Conservation (phyloP, 2,113 vertebrate species). For the Cheilinus undulatus region DNA sequence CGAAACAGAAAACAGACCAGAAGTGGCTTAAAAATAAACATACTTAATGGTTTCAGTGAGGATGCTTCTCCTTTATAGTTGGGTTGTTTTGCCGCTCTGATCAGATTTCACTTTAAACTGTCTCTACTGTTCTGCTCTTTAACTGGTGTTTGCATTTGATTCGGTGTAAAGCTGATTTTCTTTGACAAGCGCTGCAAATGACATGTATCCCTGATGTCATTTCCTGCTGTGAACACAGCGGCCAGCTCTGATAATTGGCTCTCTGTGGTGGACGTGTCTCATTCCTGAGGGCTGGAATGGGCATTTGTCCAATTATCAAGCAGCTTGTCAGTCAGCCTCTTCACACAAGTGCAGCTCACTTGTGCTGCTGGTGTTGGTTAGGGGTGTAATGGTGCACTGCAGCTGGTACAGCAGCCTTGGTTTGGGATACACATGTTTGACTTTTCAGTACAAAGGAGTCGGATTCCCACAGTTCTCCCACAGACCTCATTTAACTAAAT, state of each 20-base stretch:
- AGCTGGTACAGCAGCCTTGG: conserved; percentile 33
- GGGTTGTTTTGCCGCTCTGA: conserved; percentile 73
- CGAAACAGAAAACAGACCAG: background rate
- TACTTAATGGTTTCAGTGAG: conserved; percentile 22
- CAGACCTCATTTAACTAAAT: background rate
- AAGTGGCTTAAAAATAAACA: background rate
- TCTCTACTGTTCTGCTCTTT: conserved; percentile 59
- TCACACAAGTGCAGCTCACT: conserved; percentile 74
- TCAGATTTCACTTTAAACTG: conserved; percentile 70
- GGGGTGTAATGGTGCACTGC: conserved; percentile 56
- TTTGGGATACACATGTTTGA: conserved; percentile 55
- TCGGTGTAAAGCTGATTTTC: conserved; percentile 67
- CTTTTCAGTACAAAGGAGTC: background rate
- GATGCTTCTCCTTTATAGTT: conserved; percentile 15
- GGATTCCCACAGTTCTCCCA: background rate
- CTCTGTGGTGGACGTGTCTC: conserved; percentile 62
- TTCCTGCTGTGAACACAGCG: conserved; percentile 76
- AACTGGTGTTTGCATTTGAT: conserved; percentile 72
- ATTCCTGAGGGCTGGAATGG: conserved; percentile 70
- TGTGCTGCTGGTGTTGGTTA: conserved; percentile 74
- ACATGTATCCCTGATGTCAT: conserved; percentile 76
- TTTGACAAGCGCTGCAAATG: conserved; percentile 75
- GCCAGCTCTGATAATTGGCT: conserved; percentile 81
- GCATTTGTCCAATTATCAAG: conserved; percentile 82
- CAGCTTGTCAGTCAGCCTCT: conserved; percentile 74